Evolutionary conservation across 2,797 vertebrate genomes (phyloP).

Genomic region (Heliangelus exortis): DNA sequence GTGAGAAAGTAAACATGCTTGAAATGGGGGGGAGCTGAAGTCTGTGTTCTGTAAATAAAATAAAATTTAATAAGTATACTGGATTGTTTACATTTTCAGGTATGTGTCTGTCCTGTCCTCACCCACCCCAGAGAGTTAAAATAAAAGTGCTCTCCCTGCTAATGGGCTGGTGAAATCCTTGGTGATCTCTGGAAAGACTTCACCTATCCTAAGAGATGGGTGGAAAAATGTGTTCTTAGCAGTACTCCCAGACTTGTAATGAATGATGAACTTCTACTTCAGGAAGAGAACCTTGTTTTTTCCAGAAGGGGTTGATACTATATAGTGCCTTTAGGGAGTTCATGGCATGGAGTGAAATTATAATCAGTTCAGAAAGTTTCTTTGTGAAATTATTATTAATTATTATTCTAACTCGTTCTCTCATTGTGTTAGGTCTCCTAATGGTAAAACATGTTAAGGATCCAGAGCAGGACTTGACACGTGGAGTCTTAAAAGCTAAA

Average conservation of each 20-base stretch:
- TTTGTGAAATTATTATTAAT: background rate
- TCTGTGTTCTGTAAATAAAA: background rate
- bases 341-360: background rate
- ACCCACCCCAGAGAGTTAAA: rapidly evolving
- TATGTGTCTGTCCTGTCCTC: background rate
- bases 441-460: background rate
- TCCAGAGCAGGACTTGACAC: background rate
- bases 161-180: background rate
- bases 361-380: background rate
- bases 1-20: background rate
- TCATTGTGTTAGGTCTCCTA: background rate
- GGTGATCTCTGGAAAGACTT: background rate
- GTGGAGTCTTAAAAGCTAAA: background rate
- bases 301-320: background rate
- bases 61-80: background rate
- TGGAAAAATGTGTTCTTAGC: background rate
- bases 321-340: background rate
- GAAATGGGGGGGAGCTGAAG: background rate
- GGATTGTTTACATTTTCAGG: background rate
- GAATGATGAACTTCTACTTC: background rate
- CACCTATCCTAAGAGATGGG: rapidly evolving
- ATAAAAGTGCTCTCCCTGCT: background rate
- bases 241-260: background rate
- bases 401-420: background rate
- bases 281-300: background rate